These are phyloP conservation scores for Echinops telfairi DNA, from an alignment of 2,113 vertebrate genomes.

Conservation along the genomic window DNA sequence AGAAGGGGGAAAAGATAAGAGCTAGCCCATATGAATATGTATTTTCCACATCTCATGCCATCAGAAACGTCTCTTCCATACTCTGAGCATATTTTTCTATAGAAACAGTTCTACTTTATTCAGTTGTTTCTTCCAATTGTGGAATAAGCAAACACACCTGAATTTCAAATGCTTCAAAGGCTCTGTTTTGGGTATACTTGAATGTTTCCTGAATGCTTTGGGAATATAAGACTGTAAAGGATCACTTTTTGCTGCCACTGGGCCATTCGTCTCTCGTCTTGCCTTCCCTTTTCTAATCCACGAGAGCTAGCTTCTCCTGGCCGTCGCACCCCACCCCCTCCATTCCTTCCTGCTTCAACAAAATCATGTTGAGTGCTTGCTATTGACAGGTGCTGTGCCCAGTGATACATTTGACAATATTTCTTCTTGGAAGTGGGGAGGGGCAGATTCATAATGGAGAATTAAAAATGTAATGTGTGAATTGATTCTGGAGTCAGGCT, in stretches of 20 bases:
- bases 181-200: background rate
- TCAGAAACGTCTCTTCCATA: background rate
- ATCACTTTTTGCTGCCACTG: background rate
- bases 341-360: background rate
- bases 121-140: background rate
- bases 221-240: background rate
- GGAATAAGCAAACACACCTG: background rate
- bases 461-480: background rate
- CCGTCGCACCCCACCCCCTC: rapidly evolving
- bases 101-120: background rate
- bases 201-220: background rate
- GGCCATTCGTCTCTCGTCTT: background rate
- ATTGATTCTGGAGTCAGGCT: background rate
- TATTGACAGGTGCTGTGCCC: rapidly evolving
- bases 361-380: background rate
- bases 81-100: background rate
- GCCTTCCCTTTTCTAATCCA: background rate
- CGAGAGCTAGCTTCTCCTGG: background rate
- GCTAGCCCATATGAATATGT: background rate
- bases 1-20: background rate
- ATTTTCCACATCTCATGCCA: background rate
- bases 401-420: rapidly evolving
- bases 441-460: background rate
- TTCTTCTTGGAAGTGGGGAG: no score
- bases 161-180: background rate